These are phyloP conservation scores for Bacillus rossius DNA, from an alignment of 1,140 invertebrate genomes.

Conservation along the genomic window DNA sequence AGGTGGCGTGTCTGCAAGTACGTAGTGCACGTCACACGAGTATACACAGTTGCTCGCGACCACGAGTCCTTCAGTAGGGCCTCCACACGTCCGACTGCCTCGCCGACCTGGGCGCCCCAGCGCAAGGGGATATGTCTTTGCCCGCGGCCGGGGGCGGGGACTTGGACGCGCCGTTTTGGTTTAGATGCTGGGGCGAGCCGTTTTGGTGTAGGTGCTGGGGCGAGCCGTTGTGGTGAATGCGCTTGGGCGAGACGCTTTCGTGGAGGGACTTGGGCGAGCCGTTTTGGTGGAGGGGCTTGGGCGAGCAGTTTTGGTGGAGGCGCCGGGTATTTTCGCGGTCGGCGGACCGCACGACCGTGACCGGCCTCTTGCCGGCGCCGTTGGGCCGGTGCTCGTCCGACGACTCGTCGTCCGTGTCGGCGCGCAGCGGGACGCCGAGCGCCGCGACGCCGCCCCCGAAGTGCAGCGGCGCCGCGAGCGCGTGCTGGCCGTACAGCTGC, in stretches of 20 bases:
- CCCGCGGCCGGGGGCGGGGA: constrained; percentile 23
- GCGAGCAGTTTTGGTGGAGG: not conserved
- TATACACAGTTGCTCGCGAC: too few species aligned
- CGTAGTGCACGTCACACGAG: not conserved
- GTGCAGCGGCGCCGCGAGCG: not conserved
- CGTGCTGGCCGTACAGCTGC: constrained; percentile 49
- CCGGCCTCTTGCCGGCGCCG: not conserved
- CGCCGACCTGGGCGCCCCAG: constrained; percentile 34
- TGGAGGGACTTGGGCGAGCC: constrained; percentile 29
- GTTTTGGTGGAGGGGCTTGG: not conserved
- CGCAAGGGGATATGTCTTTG: constrained; percentile 24
- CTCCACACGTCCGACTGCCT: constrained; percentile 52
- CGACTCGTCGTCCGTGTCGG: constrained; percentile 40
- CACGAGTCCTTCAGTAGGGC: constrained; percentile 43
- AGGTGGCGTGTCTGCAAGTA: not conserved
- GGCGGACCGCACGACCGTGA: not conserved
- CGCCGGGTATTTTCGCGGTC: too few species aligned
- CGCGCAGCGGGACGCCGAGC: constrained; percentile 55
- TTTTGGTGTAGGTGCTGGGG: constrained; percentile 33
- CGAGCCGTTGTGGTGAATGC: constrained; percentile 24
- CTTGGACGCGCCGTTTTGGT: constrained; percentile 23
- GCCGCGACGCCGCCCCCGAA: constrained; percentile 33
- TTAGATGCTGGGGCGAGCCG: constrained; percentile 30
- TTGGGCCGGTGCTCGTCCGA: constrained; percentile 35
- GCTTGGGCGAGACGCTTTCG: constrained; percentile 26